Conservation (phyloP, 2,113 vertebrate species). For the Charina bottae region DNA sequence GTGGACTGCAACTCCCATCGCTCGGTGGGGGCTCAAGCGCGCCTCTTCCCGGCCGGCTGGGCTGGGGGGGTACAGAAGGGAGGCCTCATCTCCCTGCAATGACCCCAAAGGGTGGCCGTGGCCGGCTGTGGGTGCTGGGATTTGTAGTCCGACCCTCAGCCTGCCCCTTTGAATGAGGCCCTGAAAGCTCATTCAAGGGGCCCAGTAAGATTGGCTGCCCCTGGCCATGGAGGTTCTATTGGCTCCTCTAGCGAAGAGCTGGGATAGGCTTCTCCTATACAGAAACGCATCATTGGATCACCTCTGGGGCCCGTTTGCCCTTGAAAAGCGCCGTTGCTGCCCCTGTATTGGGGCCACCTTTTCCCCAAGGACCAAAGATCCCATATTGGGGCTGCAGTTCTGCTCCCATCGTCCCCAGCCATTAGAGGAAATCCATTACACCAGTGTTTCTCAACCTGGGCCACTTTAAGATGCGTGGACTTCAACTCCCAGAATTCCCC, state of each 20-base stretch:
- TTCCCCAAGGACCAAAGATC: too few species aligned
- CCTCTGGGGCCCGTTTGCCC: neutral
- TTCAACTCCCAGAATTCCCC: neutral
- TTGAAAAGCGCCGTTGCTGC: neutral
- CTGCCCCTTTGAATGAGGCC: neutral
- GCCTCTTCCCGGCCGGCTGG: neutral
- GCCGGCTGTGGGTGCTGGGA: neutral
- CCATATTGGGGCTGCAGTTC: too few species aligned
- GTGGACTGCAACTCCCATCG: neutral
- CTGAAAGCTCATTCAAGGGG: neutral
- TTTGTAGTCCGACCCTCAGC: neutral
- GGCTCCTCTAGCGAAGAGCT: neutral
- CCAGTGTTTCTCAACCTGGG: neutral
- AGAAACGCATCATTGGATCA: neutral
- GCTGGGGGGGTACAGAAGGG: neutral
- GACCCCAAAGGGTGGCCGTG: neutral
- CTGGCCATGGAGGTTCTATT: neutral
- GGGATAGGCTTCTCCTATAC: neutral
- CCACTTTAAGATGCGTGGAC: neutral
- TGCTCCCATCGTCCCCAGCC: too few species aligned
- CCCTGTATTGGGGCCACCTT: neutral
- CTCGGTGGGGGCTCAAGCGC: neutral
- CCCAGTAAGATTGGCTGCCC: neutral
- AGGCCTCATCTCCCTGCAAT: neutral
- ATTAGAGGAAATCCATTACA: neutral